These are phyloP conservation scores for Aegypius monachus DNA, from an alignment of 2,113 vertebrate genomes.

Conservation along the genomic window DNA sequence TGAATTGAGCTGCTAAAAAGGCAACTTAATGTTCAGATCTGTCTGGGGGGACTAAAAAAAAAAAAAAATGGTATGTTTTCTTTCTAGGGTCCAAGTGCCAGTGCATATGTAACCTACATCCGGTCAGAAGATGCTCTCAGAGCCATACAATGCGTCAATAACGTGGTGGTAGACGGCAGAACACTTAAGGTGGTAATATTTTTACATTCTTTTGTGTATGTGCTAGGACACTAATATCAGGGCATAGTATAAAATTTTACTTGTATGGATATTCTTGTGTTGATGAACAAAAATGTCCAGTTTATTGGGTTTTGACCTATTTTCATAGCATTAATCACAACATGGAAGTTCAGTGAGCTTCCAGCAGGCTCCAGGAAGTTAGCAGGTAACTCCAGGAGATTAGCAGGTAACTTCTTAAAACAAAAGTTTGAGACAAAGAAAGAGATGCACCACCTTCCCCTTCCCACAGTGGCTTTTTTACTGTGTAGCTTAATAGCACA, in stretches of 20 bases:
- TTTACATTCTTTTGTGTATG: not conserved
- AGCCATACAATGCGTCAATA: conserved; percentile 99
- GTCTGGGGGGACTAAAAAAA: not conserved
- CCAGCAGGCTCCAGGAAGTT: not conserved
- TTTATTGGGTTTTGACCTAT: not conserved
- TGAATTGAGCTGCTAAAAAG: not conserved
- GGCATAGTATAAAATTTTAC: not conserved
- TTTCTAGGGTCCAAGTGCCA: conserved; percentile 95
- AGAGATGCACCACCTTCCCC: not conserved
- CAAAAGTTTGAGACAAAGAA: not conserved
- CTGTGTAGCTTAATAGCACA: not conserved
- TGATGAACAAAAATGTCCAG: not conserved
- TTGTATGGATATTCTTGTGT: not conserved
- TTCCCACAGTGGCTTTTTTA: not conserved
- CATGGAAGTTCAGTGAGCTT: not conserved
- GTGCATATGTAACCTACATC: conserved; percentile 97
- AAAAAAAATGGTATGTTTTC: not conserved
- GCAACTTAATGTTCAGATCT: not conserved
- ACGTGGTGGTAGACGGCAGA: conserved; percentile 97
- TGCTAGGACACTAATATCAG: not conserved
- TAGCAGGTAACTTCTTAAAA: not conserved
- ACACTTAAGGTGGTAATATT: conserved; percentile 89
- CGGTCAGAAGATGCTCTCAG: conserved; percentile 97
- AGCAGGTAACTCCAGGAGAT: not conserved
- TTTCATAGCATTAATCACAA: not conserved